A percentile compares a stretch with the other conserved stretches of the same genome.
phyloP scores from a whole-genome alignment of 2,113 vertebrate genomes.

The Gopherus evgoodei region DNA sequence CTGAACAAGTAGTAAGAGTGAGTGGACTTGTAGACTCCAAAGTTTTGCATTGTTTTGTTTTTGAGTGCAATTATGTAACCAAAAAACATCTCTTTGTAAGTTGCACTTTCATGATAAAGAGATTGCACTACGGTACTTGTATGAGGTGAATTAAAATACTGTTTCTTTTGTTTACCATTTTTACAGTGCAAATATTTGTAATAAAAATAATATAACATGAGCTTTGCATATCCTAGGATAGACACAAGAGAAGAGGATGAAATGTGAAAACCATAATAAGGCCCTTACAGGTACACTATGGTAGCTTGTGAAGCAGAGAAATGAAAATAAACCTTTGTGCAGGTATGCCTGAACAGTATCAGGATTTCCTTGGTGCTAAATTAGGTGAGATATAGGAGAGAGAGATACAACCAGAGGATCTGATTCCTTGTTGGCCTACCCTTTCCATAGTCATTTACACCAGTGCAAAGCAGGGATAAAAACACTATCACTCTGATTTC shows the following conservation, averaged over 20 bases:
- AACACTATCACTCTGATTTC: neutral
- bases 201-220: no score
- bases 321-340: neutral
- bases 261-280: neutral
- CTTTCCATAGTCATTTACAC: neutral
- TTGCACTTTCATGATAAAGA: no score
- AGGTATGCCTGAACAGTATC: neutral
- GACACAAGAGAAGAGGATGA: neutral
- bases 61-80: no score
- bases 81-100: no score
- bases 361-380: neutral
- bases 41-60: no score
- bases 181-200: no score
- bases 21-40: no score
- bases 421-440: neutral
- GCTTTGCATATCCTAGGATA: neutral
- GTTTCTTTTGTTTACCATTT: no score
- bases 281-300: neutral
- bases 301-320: neutral
- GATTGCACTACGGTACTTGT: no score
- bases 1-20: no score
- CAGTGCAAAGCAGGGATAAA: neutral
- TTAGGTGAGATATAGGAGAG: neutral
- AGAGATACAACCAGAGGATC: neutral
- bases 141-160: no score